Conservation (phyloP, 2,113 vertebrate genomes). For the Mobula birostris region DNA sequence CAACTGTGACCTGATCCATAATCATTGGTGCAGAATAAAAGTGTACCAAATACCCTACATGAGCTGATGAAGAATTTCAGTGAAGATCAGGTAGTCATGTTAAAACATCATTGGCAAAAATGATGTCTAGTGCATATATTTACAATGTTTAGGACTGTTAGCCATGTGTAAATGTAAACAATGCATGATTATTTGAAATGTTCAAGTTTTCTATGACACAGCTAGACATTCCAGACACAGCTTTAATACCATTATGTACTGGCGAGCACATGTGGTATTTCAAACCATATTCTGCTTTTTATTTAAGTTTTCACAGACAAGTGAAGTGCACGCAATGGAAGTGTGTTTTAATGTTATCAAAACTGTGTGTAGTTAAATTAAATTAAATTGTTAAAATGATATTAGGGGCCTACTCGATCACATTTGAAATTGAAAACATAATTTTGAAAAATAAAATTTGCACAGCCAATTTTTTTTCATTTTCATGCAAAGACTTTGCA, state of each 20-base stretch:
- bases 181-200: not conserved
- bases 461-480: not conserved
- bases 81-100: not conserved
- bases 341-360: slow-evolving; percentile 11
- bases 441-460: slow-evolving; percentile 1
- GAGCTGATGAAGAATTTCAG: not conserved
- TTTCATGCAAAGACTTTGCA: not conserved
- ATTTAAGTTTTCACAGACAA: slow-evolving; percentile 3
- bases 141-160: not conserved
- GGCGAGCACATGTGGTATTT: not conserved
- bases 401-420: not conserved
- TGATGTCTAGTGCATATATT: not conserved
- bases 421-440: slow-evolving; percentile 15
- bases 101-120: not conserved
- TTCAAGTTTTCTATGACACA: not conserved
- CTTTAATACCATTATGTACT: not conserved
- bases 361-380: slow-evolving; percentile 25
- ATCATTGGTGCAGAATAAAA: not conserved
- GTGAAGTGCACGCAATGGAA: not conserved
- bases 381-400: slow-evolving; percentile 18
- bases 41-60: not conserved
- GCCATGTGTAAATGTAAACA: not conserved
- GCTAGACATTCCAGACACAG: not conserved
- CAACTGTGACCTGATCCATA: not conserved
- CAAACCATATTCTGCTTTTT: slow-evolving; percentile 10